Conservation (phyloP, 2,888 invertebrate species). For the Athalia circularis region DNA sequence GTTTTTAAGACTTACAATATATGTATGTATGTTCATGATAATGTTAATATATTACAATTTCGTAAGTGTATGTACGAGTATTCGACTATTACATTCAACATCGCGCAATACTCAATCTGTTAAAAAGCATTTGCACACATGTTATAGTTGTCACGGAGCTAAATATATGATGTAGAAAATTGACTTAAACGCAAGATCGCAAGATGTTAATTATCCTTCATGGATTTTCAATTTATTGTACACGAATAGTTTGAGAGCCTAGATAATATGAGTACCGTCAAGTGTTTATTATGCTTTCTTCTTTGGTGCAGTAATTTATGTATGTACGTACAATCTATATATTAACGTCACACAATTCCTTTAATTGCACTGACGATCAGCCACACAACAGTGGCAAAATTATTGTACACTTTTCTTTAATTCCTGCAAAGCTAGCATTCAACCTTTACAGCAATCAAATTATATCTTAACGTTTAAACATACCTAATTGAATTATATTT, state of each 20-base stretch:
- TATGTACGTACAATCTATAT: neutral
- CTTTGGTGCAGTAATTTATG: slow-evolving; percentile 15
- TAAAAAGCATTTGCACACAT: slow-evolving; percentile 39
- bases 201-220: neutral
- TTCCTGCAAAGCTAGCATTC: slow-evolving; percentile 12
- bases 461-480: slow-evolving; percentile 8
- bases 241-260: slow-evolving; percentile 11
- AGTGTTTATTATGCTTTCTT: slow-evolving; percentile 1
- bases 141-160: neutral
- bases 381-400: slow-evolving; percentile 1
- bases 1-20: slow-evolving; percentile 49
- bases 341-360: slow-evolving; percentile 33
- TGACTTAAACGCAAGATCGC: slow-evolving; percentile 24
- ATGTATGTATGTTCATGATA: slow-evolving; percentile 39
- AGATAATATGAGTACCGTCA: neutral
- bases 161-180: slow-evolving; percentile 28
- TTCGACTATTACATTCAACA: slow-evolving; percentile 36
- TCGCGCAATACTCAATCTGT: slow-evolving; percentile 44
- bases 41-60: slow-evolving; percentile 43
- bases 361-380: slow-evolving; percentile 18
- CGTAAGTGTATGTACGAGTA: slow-evolving; percentile 25
- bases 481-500: slow-evolving; percentile 10
- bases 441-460: neutral
- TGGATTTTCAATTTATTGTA: neutral
- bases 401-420: slow-evolving; percentile 2